A percentile compares a stretch with the other conserved stretches of the same genome.
Conservation (phyloP, 2,888 invertebrate species). For the Dryadula phaetusa region DNA sequence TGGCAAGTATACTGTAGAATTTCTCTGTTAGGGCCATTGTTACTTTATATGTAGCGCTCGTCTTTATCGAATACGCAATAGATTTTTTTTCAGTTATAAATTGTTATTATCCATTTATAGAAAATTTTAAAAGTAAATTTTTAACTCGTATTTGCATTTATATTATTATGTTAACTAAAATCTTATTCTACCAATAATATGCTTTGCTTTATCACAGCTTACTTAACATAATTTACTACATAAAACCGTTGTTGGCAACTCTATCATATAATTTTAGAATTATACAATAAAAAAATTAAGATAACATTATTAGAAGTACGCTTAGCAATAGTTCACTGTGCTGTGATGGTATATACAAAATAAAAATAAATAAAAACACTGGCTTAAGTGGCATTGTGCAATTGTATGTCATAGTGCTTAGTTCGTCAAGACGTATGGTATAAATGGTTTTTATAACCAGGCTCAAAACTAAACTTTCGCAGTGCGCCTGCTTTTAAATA, state of each 20-base stretch:
- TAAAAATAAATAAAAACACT: conserved; percentile 6
- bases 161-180: conserved; percentile 21
- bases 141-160: conserved; percentile 5
- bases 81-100: too few species aligned
- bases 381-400: neutral
- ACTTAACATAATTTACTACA: conserved; percentile 36
- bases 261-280: conserved; percentile 25
- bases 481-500: neutral
- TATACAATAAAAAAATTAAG: conserved; percentile 7
- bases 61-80: neutral
- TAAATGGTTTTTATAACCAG: too few species aligned
- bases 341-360: conserved; percentile 6
- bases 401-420: neutral
- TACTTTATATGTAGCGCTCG: neutral
- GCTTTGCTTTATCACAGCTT: conserved; percentile 71
- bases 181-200: conserved; percentile 49
- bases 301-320: neutral
- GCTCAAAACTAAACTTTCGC: too few species aligned
- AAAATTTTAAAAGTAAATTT: neutral
- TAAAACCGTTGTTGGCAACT: conserved; percentile 32
- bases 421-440: neutral
- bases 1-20: neutral
- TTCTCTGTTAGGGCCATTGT: neutral
- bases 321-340: neutral
- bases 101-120: too few species aligned